Conservation (phyloP, 2,113 vertebrate species). For the Amphilophus citrinellus region DNA sequence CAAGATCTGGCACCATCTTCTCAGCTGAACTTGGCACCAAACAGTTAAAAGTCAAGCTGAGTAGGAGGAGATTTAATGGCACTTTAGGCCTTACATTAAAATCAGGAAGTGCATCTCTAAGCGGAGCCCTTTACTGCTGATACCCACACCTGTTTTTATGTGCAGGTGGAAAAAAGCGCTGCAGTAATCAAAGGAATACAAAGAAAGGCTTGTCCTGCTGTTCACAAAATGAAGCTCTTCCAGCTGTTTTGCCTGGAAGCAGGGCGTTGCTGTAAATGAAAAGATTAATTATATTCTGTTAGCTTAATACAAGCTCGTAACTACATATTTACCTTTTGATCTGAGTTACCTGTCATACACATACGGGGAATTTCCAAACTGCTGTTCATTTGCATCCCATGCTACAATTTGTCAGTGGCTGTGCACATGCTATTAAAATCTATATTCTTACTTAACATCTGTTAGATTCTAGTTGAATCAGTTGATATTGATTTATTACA, state of each 20-base stretch:
- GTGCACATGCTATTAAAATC: neutral
- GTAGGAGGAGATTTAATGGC: neutral
- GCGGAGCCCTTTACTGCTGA: neutral
- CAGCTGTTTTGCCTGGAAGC: neutral
- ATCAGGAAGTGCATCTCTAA: neutral
- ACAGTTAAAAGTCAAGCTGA: no score
- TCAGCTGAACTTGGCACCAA: no score
- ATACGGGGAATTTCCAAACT: neutral
- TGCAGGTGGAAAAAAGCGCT: neutral
- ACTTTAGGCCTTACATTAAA: neutral
- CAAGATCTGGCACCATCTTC: no score
- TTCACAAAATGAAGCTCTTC: neutral
- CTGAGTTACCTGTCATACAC: neutral
- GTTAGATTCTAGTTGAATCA: constrained; percentile 22
- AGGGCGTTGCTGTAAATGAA: neutral
- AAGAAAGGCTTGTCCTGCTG: neutral
- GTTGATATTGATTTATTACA: constrained; percentile 18
- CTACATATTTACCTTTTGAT: neutral
- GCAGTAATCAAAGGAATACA: neutral
- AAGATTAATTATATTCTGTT: constrained; percentile 5
- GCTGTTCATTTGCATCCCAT: neutral
- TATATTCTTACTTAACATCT: neutral
- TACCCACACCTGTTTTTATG: neutral
- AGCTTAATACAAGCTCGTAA: neutral
- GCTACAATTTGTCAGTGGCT: neutral